Conservation (phyloP, 1,140 invertebrate species). For the Temnothorax longispinosus region DNA sequence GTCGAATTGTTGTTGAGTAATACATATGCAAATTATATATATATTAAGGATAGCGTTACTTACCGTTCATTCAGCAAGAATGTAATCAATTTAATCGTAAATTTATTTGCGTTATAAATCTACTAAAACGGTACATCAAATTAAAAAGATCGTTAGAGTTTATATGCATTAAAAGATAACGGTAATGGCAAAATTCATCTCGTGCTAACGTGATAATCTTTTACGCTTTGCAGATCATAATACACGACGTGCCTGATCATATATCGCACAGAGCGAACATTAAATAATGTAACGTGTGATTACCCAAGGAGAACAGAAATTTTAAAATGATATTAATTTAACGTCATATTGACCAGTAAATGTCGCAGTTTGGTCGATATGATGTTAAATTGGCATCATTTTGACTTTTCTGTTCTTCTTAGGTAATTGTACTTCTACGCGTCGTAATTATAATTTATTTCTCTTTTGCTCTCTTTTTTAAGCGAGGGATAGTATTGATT, state of each 20-base stretch:
- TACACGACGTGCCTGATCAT: constrained; percentile 11
- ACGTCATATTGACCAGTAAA: too few relatives aligned
- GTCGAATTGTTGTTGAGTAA: not conserved
- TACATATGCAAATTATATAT: not conserved
- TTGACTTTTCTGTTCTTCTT: too few relatives aligned
- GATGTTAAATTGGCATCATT: too few relatives aligned
- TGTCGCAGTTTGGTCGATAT: too few relatives aligned
- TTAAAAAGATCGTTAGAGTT: constrained; percentile 24
- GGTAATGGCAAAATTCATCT: constrained; percentile 37
- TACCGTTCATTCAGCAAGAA: constrained; percentile 47
- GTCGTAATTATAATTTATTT: not conserved
- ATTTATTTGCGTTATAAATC: constrained; percentile 25
- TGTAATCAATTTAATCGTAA: constrained; percentile 31
- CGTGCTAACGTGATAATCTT: constrained; percentile 37
- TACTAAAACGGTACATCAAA: constrained; percentile 47
- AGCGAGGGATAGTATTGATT: not conserved
- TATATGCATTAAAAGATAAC: constrained; percentile 29
- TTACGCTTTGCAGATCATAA: constrained; percentile 36
- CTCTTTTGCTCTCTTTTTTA: not conserved
- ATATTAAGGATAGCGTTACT: not conserved
- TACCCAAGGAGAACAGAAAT: not conserved
- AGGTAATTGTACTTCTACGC: constrained; percentile 32
- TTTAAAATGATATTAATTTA: too few relatives aligned
- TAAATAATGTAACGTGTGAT: constrained; percentile 24
- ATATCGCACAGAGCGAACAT: constrained; percentile 27